Evolutionary conservation across 2,888 invertebrate species (phyloP).

Genomic region (Andrena minutula): DNA sequence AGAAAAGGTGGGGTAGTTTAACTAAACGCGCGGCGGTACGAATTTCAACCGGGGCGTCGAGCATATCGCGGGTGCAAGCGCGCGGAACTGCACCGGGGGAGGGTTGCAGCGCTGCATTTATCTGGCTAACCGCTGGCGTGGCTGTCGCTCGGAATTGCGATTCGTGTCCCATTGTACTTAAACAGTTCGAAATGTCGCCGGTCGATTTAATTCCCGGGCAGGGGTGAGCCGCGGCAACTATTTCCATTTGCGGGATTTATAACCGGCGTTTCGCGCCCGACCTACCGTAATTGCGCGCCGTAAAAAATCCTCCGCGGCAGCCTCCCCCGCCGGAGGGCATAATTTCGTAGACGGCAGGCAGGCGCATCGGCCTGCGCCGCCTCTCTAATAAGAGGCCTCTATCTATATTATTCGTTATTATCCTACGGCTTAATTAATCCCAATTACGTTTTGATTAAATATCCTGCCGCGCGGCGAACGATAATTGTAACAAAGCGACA

Average conservation of each 20-base stretch:
- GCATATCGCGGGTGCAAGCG: not conserved
- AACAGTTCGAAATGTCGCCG: slow-evolving; percentile 72
- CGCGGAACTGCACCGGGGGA: slow-evolving; percentile 22
- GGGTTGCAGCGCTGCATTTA: slow-evolving; percentile 60
- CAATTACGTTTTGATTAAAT: slow-evolving; percentile 50
- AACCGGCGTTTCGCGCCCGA: slow-evolving; percentile 32
- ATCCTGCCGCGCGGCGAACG: slow-evolving; percentile 35
- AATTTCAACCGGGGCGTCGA: slow-evolving; percentile 8
- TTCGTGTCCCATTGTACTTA: slow-evolving; percentile 74
- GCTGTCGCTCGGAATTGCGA: slow-evolving; percentile 73
- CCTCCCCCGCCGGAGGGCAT: not conserved
- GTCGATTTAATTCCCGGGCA: slow-evolving; percentile 73
- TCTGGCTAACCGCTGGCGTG: slow-evolving; percentile 71
- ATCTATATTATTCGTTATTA: slow-evolving; percentile 41
- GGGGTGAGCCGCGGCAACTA: slow-evolving; percentile 58
- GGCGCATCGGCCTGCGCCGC: not conserved
- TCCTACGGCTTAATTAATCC: slow-evolving; percentile 47
- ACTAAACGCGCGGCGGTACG: not conserved
- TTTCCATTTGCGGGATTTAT: slow-evolving; percentile 74
- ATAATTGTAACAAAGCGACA: slow-evolving; percentile 41
- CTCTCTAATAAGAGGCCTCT: slow-evolving; percentile 24
- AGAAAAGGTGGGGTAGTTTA: not conserved
- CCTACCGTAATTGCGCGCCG: slow-evolving; percentile 54
- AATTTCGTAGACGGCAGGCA: slow-evolving; percentile 16
- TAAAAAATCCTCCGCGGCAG: slow-evolving; percentile 30